Evolutionary conservation across 2,113 vertebrate genomes (phyloP).

Genomic region (Clarias magur): DNA sequence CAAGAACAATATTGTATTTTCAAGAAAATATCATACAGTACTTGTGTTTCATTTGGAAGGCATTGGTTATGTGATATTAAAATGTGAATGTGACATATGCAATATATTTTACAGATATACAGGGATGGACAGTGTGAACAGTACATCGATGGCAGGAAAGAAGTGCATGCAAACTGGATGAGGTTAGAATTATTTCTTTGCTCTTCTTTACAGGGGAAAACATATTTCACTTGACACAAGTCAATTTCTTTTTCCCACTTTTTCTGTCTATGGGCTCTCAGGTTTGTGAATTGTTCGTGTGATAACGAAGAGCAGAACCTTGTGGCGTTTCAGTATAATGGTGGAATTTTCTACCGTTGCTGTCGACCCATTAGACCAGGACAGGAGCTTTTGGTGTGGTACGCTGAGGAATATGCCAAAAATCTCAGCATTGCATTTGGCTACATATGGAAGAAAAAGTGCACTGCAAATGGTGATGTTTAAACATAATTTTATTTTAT

Average conservation of each 20-base stretch:
- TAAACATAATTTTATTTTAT: neutral
- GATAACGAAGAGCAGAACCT: neutral
- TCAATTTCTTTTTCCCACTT: neutral
- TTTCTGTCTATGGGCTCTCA: neutral
- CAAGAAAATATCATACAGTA: neutral
- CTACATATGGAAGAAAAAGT: conserved; percentile 17
- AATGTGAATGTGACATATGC: neutral
- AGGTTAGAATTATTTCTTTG: neutral
- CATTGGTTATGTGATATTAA: neutral
- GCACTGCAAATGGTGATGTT: conserved; percentile 1
- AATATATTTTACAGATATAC: neutral
- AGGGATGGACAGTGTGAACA: neutral
- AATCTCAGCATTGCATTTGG: conserved; percentile 14
- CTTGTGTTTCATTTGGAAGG: neutral
- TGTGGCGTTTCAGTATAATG: conserved; percentile 1
- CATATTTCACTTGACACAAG: neutral
- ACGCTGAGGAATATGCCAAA: neutral
- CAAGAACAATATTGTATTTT: neutral
- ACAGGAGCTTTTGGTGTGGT: conserved; percentile 3
- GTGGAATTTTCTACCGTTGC: conserved; percentile 3
- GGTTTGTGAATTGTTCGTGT: neutral
- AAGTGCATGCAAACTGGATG: conserved; percentile 15
- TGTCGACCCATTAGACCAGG: neutral
- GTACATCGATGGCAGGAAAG: neutral
- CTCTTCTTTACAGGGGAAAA: neutral